Conservation (phyloP, 2,888 invertebrate species). For the Nymphalis urticae region DNA sequence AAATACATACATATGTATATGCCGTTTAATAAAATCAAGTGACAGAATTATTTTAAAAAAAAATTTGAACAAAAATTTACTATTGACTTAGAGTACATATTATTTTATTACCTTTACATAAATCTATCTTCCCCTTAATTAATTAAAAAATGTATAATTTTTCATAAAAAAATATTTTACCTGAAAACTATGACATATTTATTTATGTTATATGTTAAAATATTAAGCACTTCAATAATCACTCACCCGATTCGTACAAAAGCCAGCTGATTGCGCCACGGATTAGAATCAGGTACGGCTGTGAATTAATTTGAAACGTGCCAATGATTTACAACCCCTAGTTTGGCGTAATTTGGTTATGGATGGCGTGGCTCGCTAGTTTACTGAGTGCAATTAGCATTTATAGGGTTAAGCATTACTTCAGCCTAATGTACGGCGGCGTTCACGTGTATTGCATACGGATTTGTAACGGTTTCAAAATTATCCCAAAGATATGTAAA, state of each 20-base stretch:
- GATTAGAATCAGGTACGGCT: conserved; percentile 58
- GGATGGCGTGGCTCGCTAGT: conserved; percentile 58
- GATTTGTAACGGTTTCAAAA: background rate
- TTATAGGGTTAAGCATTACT: conserved; percentile 46
- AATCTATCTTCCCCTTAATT: too few relatives aligned
- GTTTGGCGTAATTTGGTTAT: conserved; percentile 65
- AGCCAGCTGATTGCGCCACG: conserved; percentile 59
- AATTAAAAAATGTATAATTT: too few relatives aligned
- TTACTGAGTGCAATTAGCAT: conserved; percentile 60
- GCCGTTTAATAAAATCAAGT: too few relatives aligned
- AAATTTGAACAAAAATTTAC: too few relatives aligned
- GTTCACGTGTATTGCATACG: conserved; percentile 3
- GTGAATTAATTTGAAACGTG: conserved; percentile 72
- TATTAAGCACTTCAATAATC: conserved; percentile 39
- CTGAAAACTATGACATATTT: too few relatives aligned
- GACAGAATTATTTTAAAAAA: too few relatives aligned
- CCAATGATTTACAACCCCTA: conserved; percentile 69
- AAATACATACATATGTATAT: too few relatives aligned
- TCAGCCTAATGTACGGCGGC: conserved; percentile 31
- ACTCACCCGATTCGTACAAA: conserved; percentile 50
- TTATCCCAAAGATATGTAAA: background rate
- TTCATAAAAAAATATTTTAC: too few relatives aligned
- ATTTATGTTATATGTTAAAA: background rate
- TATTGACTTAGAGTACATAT: too few relatives aligned
- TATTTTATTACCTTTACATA: too few relatives aligned